phyloP scores from a whole-genome alignment of 2,113 vertebrate genomes.

The Cryptomyrus ogoouensis region DNA sequence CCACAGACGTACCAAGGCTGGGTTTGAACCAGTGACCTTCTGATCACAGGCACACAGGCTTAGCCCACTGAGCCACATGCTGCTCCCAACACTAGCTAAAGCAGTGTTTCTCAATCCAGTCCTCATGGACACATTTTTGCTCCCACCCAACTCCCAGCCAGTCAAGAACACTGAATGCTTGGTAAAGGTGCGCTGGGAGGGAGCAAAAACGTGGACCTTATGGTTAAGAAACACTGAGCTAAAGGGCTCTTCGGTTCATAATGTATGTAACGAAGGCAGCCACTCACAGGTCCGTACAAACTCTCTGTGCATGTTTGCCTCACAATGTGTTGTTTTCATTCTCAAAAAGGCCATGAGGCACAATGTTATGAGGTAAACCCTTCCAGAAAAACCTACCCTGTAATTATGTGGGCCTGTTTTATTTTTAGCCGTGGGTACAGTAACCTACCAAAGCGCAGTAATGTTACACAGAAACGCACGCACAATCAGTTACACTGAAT shows the following conservation, averaged over 20 bases:
- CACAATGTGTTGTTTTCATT: neutral
- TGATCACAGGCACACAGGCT: no score
- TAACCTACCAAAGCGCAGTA: neutral
- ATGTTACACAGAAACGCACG: neutral
- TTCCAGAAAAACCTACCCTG: neutral
- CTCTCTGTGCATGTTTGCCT: neutral
- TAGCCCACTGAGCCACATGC: no score
- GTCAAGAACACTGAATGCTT: neutral
- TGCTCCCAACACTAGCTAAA: neutral
- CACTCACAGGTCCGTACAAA: neutral
- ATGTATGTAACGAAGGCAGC: neutral
- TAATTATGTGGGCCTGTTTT: neutral
- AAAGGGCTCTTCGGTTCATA: neutral
- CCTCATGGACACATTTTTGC: neutral
- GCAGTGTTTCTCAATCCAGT: neutral
- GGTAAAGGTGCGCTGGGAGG: neutral
- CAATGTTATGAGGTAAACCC: neutral
- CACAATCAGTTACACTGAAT: neutral
- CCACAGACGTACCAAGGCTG: no score
- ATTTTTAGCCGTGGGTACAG: neutral
- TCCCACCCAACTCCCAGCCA: neutral
- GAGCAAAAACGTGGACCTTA: neutral
- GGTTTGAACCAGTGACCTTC: no score
- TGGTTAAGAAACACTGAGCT: neutral
- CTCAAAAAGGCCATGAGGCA: neutral